Base-by-base conservation (phyloP, 92 coral and sea anemone species). In the Heliopora coerulea region DNA sequence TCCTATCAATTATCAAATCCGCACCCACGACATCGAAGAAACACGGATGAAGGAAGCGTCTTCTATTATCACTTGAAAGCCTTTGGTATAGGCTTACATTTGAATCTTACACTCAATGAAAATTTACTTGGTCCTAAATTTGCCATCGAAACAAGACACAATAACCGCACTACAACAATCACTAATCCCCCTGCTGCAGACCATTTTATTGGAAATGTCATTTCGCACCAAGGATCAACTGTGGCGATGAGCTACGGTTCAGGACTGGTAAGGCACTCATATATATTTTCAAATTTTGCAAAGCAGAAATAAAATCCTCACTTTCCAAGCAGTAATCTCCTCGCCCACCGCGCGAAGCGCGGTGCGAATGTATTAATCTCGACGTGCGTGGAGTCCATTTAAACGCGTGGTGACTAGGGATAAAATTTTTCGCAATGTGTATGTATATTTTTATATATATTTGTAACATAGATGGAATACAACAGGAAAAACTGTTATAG, bases 21-120 rank as follows among this genome's bases (percentile, higher is more conserved):
- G 58, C 86, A 82, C 50, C 77, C 78, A 44, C 84, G 97, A 15
- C 72, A 59, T 13, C 83, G 79, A 72, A 81, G 97, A 33, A 86
- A 72, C 64, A 80, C 58, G 18, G 70, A 76, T 2, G 72, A 82
- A 49, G 81, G 85, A 0, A 72, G 72, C 29, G 73, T 63, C 13
- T 80, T 86, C 86, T 87, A 86, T 63, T 89, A 84, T 56, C 83
- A 80, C 68, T 64, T 91, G 48, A 79, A 86, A 40, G 96, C 97
- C 13, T 85, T 91, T 26, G 92, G 97, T 15, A 39, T 80, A n/a
- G 78, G 80, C 3, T 72, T 91, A 44, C 82, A 85, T 50, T 82
- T 91, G 24, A 91, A 89, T 54, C 84, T 91, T 14, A 79, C 90
- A 30, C 49, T 72, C 69, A 72, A 70, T 59, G 80, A 52, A 0